Conservation (phyloP, 2,797 vertebrate genomes). For the Hafferia zeledoni region DNA sequence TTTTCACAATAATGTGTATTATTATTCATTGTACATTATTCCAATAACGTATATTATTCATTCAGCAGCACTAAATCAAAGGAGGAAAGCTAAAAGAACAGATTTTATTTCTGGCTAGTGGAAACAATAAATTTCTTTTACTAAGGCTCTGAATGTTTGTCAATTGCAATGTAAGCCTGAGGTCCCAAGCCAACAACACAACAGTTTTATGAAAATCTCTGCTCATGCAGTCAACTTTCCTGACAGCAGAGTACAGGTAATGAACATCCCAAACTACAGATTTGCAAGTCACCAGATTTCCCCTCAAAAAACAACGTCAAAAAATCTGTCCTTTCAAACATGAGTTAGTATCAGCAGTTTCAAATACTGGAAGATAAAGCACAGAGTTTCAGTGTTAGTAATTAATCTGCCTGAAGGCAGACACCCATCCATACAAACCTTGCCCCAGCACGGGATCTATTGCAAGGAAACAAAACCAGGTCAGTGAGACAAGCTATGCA, state of each 20-base stretch:
- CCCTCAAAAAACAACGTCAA: background rate
- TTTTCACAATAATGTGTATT: background rate
- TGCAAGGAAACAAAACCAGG: background rate
- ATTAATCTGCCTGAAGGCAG: background rate
- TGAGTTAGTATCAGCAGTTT: background rate
- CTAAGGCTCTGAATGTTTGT: background rate
- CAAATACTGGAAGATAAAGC: background rate
- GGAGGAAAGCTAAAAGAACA: background rate
- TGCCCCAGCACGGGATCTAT: fast-evolving
- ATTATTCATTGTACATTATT: background rate
- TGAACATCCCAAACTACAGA: background rate
- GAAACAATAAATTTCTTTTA: background rate
- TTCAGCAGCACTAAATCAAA: background rate
- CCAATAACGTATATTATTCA: background rate
- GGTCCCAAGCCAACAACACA: background rate
- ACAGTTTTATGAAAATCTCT: background rate
- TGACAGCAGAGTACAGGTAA: background rate
- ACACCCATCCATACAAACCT: background rate
- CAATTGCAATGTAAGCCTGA: background rate
- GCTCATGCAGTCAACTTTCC: background rate
- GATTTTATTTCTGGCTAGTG: background rate
- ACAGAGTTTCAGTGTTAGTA: background rate
- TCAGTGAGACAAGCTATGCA: background rate
- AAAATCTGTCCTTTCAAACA: background rate
- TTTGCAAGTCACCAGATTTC: background rate